Base-by-base conservation (phyloP, 2,113 vertebrate species). In the Alexandromys fortis region DNA sequence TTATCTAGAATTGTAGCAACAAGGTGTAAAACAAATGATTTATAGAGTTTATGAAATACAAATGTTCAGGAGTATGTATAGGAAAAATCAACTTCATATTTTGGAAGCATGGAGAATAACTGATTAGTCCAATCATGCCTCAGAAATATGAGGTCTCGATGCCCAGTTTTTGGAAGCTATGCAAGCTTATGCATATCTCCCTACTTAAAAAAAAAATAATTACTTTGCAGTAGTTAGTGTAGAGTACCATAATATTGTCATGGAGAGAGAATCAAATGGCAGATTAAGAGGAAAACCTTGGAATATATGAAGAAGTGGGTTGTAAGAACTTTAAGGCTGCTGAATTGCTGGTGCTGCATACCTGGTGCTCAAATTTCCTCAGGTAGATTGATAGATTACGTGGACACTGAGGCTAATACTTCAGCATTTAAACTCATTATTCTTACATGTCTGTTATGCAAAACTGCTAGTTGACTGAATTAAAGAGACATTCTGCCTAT, bases 391-490 rank as follows among this genome's bases (percentile, higher is more conserved):
- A 24, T 52, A 67, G n/a, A 91, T 47, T 49, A 38, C 76, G 68
- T 83, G 55, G 52, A 92, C 55, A 93, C n/a, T 89, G 26, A 70
- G 78, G 47, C 33, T 72, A 67, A 78, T 52, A 75, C 70, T 86
- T 61, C 45, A 83, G 65, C 81, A 28, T 65, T 75, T 92, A 86
- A 90, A 68, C 17, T 91, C 52, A 90, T 79, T 92, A 90, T 91
- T 58, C 26, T 85, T 78, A 52, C 96, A 92, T 90, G 49, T 89
- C 10, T 38, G 16, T 90, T 82, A 21, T 92, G 30, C 90, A 26
- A 90, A 94, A 96, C 94, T 19, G 3, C 58, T 92, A 95, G 73
- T 30, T 83, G 77, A 79, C 42, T 85, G 95, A 95, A 97, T 95
- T 90, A 90, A 96, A 88, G 7, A 95, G 86, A 78, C 14, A 86